Percentiles rank a stretch among this genome's conserved stretches.
Evolutionary conservation across 2,888 invertebrate genomes (phyloP).

Genomic region (Eumacrocentrus americanus): DNA sequence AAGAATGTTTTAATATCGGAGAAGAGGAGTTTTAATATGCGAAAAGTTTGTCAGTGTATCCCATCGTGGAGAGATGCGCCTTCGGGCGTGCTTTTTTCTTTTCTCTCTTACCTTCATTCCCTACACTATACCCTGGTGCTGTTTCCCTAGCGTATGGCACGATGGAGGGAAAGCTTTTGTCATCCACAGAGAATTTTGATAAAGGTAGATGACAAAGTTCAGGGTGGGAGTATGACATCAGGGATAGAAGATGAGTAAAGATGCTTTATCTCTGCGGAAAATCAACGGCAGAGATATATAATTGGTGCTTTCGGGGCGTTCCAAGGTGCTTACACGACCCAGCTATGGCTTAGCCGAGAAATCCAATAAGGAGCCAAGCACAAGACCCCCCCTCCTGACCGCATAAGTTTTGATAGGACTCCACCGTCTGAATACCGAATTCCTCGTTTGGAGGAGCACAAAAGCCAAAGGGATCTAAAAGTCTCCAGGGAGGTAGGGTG

Average conservation of each 20-base stretch:
- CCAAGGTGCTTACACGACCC: slow-evolving; percentile 24
- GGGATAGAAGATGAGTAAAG: slow-evolving; percentile 9
- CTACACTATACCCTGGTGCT: not conserved
- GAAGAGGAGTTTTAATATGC: slow-evolving; percentile 39
- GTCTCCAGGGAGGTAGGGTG: slow-evolving; percentile 11
- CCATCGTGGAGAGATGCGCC: slow-evolving; percentile 15
- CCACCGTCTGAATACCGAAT: slow-evolving; percentile 53
- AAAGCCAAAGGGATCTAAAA: slow-evolving; percentile 10
- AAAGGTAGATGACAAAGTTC: slow-evolving; percentile 37
- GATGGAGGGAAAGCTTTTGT: slow-evolving; percentile 28
- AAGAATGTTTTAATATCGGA: slow-evolving; percentile 45
- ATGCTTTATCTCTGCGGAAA: slow-evolving; percentile 20
- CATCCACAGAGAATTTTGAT: slow-evolving; percentile 37
- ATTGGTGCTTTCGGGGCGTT: slow-evolving; percentile 25
- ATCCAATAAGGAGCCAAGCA: slow-evolving; percentile 50
- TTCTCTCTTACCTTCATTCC: slow-evolving; percentile 7
- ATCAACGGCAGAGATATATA: slow-evolving; percentile 24
- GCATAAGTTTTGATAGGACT: slow-evolving; percentile 53
- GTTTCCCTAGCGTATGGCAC: not conserved
- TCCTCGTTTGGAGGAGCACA: slow-evolving; percentile 23
- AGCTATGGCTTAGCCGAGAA: slow-evolving; percentile 26
- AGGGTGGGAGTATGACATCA: not conserved
- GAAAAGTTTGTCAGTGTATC: slow-evolving; percentile 39
- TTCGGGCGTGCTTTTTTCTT: slow-evolving; percentile 13
- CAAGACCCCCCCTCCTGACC: slow-evolving; percentile 35